A percentile compares a stretch with the other conserved stretches of the same genome.
Conservation (phyloP, 2,797 vertebrate species). For the Phylloscopus collybita region DNA sequence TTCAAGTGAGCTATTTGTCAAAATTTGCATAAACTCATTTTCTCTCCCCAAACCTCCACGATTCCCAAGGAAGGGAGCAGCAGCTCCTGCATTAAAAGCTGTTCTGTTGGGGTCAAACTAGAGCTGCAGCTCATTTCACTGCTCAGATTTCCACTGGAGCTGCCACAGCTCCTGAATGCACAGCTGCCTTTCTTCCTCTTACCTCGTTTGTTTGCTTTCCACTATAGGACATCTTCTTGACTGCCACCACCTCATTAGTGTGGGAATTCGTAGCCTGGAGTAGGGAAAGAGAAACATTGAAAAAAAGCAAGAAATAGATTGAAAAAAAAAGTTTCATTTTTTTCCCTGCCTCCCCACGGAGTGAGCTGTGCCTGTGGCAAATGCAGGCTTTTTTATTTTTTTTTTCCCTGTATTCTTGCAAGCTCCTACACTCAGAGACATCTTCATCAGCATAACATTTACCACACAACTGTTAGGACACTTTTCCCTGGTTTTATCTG, state of each 20-base stretch:
- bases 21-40: neutral
- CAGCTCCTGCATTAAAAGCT: neutral
- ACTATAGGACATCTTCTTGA: constrained; percentile 99
- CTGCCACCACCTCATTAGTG: constrained; percentile 97
- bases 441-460: neutral
- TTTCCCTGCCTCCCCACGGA: neutral
- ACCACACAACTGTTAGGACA: neutral
- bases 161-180: neutral
- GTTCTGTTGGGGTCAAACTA: neutral
- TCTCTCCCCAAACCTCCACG: neutral
- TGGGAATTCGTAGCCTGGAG: constrained; percentile 92
- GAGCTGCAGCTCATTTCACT: neutral
- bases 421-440: neutral
- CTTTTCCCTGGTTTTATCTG: neutral
- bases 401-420: neutral
- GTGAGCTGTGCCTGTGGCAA: neutral
- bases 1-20: neutral
- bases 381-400: neutral
- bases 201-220: constrained; percentile 98
- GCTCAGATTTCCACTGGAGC: neutral
- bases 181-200: constrained; percentile 13
- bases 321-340: neutral
- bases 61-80: neutral
- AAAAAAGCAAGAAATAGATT: neutral
- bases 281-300: neutral